Evolutionary conservation across 1,140 invertebrate species (phyloP), one percentile per base, ranked within the genome.

Genomic region (Drosophila ohnishii): DNA sequence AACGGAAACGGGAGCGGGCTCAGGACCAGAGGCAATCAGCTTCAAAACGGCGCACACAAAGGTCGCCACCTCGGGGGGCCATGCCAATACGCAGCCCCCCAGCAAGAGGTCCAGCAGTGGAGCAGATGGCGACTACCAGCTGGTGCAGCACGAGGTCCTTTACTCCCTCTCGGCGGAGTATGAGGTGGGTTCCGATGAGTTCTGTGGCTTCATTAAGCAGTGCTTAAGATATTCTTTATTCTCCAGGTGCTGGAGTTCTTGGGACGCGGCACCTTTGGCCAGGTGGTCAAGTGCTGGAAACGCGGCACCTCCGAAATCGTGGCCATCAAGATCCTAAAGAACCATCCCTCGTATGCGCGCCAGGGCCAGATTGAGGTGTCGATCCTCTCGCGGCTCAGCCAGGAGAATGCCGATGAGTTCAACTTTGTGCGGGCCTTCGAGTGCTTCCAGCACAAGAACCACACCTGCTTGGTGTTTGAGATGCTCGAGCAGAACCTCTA

Each of bases 261-360:
- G 73, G 99, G 99, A 78, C 95, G 99, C 78, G 98, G 98, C 76
- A 99, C 99, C 55, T 99, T 99, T 93, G 99, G 99, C 69, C 98
- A 99, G 94, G 98, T 99, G 80, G 98, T 99, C 81, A 99, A 99
- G 94, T 99, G 99, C 92, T 99, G 99, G 99, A 99, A 99, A 92
- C 99, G 99, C 92, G 99, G 99, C 91, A 99, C 99, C 64, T 99
- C 99, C 92, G 98, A 99, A 93, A 99, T 99, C 90, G 98, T 99
- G 73, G 99, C 99, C 88, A 99, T 99, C 91, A 99, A 99, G 94
- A 99, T 99, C 91, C 93, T 99, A 32, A 99, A 99, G 93, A 99
- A 99, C 94, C 99, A 99, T 94, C 99, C 99, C 57, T 99, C 98
- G 58, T 99, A 99, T 94, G 98, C 98, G 65, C 95, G 99, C 83